Conservation (phyloP, 2,797 vertebrate genomes). For the Diplodus puntazzo region DNA sequence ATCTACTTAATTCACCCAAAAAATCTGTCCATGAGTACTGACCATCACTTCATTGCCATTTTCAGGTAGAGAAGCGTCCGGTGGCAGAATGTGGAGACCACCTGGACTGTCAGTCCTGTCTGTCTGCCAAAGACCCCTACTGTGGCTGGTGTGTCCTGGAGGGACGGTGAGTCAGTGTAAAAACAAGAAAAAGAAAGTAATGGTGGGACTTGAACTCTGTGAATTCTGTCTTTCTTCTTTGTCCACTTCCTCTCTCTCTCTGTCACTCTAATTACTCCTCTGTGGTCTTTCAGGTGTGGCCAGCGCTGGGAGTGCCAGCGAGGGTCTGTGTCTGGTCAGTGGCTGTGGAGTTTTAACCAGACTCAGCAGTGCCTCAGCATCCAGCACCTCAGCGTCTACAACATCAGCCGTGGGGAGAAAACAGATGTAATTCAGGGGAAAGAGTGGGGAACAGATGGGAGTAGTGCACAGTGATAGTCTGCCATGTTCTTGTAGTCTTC, state of each 20-base stretch:
- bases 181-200: no score
- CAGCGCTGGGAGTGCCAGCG: constrained; percentile 89
- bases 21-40: not conserved
- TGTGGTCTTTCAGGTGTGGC: constrained; percentile 85
- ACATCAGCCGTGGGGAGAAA: constrained; percentile 92
- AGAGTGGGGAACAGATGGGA: not conserved
- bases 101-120: constrained; percentile 91
- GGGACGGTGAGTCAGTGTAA: constrained; percentile 87
- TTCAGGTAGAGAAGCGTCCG: constrained; percentile 91
- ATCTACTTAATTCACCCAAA: not conserved
- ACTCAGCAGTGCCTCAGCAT: constrained; percentile 89
- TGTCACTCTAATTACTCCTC: not conserved
- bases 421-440: constrained; percentile 85
- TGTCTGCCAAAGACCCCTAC: constrained; percentile 92
- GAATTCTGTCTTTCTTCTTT: not conserved
- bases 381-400: constrained; percentile 89
- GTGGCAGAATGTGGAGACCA: constrained; percentile 93
- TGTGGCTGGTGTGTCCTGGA: constrained; percentile 98
- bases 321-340: constrained; percentile 87
- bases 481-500: constrained; percentile 2
- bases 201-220: no score
- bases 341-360: constrained; percentile 94
- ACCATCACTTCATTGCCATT: constrained; percentile 2
- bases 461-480: constrained; percentile 3
- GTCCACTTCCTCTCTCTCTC: constrained; percentile 4